These are phyloP conservation scores for Onychostoma macrolepis DNA, from an alignment of 2,113 vertebrate genomes.

Conservation along the genomic window DNA sequence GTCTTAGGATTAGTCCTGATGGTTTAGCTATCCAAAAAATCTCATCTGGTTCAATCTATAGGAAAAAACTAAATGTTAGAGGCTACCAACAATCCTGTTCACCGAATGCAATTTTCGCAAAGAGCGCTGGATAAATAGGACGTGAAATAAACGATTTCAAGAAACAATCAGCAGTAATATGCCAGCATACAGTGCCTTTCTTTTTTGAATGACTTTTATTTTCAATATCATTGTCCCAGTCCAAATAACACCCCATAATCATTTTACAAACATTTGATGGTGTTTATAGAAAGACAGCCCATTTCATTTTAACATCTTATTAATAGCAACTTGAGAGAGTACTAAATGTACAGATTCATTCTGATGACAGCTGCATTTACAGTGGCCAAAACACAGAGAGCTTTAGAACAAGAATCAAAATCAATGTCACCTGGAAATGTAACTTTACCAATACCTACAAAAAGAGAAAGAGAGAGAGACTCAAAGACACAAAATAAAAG, in stretches of 20 bases:
- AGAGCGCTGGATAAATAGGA: not conserved
- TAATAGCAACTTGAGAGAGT: slow-evolving; percentile 91
- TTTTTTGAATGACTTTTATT: slow-evolving; percentile 64
- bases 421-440: slow-evolving; percentile 80
- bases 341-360: slow-evolving; percentile 90
- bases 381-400: slow-evolving; percentile 89
- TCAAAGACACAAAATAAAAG: slow-evolving; percentile 76
- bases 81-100: not conserved
- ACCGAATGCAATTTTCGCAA: not conserved
- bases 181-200: slow-evolving; percentile 22
- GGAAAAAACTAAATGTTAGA: not conserved
- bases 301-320: slow-evolving; percentile 81
- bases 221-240: slow-evolving; percentile 52
- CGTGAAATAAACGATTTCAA: not conserved
- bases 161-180: slow-evolving; percentile 28
- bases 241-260: slow-evolving; percentile 49
- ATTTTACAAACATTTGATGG: slow-evolving; percentile 63
- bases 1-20: not conserved
- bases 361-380: slow-evolving; percentile 86
- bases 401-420: slow-evolving; percentile 88
- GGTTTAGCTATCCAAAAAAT: not conserved
- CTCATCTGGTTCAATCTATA: not conserved
- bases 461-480: slow-evolving; percentile 66
- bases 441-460: slow-evolving; percentile 76
- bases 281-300: slow-evolving; percentile 59